These are phyloP conservation scores for Pollimyrus isidori DNA, from an alignment of 2,113 vertebrate genomes.

Conservation along the genomic window DNA sequence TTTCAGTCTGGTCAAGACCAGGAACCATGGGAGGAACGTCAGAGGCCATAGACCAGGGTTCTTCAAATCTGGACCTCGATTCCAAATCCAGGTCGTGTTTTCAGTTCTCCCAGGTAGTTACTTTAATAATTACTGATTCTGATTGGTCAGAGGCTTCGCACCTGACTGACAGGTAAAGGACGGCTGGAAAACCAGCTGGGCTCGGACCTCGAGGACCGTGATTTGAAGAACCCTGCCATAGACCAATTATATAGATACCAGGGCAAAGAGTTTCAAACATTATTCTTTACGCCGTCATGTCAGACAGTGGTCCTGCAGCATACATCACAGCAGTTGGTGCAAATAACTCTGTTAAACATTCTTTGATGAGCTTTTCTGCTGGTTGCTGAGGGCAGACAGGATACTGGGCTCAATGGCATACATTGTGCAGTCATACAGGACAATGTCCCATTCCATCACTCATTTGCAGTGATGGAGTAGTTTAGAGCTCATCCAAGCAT, in stretches of 20 bases:
- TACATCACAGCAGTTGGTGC: not conserved
- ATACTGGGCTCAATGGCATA: not conserved
- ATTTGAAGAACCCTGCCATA: too few species aligned
- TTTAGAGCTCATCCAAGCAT: not conserved
- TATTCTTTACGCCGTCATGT: not conserved
- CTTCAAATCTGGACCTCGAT: too few species aligned
- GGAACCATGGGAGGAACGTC: not conserved
- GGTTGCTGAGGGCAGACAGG: not conserved
- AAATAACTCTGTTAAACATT: not conserved
- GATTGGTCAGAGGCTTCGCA: too few species aligned
- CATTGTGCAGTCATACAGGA: not conserved
- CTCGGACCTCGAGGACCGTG: too few species aligned
- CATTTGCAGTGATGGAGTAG: not conserved
- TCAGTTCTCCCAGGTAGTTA: too few species aligned
- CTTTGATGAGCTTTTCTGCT: not conserved
- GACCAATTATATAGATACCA: not conserved
- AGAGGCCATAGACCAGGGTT: not conserved
- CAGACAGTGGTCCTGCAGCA: not conserved
- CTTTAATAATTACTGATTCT: too few species aligned
- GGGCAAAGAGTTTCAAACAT: not conserved
- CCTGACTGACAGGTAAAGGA: too few species aligned
- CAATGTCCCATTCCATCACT: not conserved
- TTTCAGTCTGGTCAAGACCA: not conserved
- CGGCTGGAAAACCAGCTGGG: too few species aligned
- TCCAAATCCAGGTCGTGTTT: too few species aligned